phyloP scores from a whole-genome alignment of 2,888 invertebrate genomes.

The Pandemis cinnamomeana region DNA sequence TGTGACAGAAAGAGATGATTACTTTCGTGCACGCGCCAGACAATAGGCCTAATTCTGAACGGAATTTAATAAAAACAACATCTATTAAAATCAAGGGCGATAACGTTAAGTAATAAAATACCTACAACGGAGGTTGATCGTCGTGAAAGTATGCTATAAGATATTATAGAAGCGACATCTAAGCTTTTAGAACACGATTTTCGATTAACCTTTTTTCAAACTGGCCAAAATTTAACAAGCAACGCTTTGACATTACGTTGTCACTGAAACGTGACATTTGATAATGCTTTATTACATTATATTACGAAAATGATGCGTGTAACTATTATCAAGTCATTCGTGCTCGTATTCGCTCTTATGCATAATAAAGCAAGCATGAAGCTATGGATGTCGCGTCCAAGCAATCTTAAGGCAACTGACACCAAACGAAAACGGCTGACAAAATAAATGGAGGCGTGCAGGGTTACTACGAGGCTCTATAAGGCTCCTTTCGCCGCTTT shows the following conservation, averaged over 20 bases:
- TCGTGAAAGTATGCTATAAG: slow-evolving; percentile 51
- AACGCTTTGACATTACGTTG: background rate
- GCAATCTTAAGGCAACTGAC: slow-evolving; percentile 41
- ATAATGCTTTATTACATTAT: background rate
- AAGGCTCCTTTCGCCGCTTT: slow-evolving; percentile 8
- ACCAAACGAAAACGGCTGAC: slow-evolving; percentile 63
- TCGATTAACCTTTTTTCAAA: background rate
- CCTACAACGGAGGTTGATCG: slow-evolving; percentile 56
- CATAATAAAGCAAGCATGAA: slow-evolving; percentile 25
- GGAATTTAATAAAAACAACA: slow-evolving; percentile 58
- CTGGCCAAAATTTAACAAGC: slow-evolving; percentile 5
- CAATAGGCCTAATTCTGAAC: slow-evolving; percentile 34
- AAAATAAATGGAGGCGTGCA: slow-evolving; percentile 82
- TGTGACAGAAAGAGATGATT: background rate
- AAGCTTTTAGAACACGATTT: background rate
- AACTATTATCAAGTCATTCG: background rate
- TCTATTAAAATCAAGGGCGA: slow-evolving; percentile 60
- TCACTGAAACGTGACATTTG: background rate
- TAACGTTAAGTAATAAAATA: slow-evolving; percentile 64
- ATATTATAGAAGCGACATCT: slow-evolving; percentile 61
- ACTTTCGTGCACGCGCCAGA: background rate
- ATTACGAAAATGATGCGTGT: background rate
- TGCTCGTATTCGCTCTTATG: slow-evolving; percentile 13
- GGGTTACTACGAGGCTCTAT: slow-evolving; percentile 76
- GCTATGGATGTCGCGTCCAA: slow-evolving; percentile 34